Percentiles rank a stretch among this genome's conserved stretches.
Evolutionary conservation across 2,888 invertebrate genomes (phyloP).

Genomic region (Anarsia innoxiella): DNA sequence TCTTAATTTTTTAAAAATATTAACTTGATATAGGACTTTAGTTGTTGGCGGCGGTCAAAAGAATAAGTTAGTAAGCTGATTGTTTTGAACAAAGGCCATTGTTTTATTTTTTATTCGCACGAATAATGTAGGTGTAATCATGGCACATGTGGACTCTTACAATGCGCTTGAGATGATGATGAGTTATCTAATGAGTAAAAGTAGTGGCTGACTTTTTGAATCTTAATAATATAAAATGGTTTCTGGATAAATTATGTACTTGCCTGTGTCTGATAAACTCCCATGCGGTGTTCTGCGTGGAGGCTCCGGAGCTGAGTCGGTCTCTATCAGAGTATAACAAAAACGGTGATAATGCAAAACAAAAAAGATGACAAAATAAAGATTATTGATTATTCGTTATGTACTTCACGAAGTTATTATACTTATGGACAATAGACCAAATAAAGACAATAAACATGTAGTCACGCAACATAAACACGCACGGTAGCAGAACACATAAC

Average conservation of each 20-base stretch:
- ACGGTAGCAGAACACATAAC: slow-evolving; percentile 30
- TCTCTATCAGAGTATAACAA: slow-evolving; percentile 72
- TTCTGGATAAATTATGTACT: slow-evolving; percentile 30
- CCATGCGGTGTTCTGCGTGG: slow-evolving; percentile 76
- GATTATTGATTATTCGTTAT: slow-evolving; percentile 45
- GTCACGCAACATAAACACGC: slow-evolving; percentile 42
- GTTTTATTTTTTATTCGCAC: slow-evolving; percentile 62
- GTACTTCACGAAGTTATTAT: slow-evolving; percentile 1
- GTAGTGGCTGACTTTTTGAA: slow-evolving; percentile 22
- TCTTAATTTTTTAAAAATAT: too few relatives aligned
- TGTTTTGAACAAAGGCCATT: slow-evolving; percentile 65
- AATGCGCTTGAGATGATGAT: slow-evolving; percentile 22
- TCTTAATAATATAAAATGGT: not conserved
- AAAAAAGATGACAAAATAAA: too few relatives aligned
- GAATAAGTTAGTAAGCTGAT: slow-evolving; percentile 50
- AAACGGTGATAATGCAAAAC: too few relatives aligned
- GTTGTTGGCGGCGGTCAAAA: slow-evolving; percentile 42
- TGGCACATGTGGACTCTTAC: slow-evolving; percentile 36
- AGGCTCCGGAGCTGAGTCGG: slow-evolving; percentile 77
- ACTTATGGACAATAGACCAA: slow-evolving; percentile 6
- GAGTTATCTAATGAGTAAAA: slow-evolving; percentile 32
- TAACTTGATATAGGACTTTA: slow-evolving; percentile 26
- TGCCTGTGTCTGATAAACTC: slow-evolving; percentile 75
- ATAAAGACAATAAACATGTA: slow-evolving; percentile 9
- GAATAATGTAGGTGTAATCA: slow-evolving; percentile 39